Percentiles rank a stretch among this genome's conserved stretches.
phyloP scores from a whole-genome alignment of 2,113 vertebrate genomes.

The Myrmophylax atrothorax region DNA sequence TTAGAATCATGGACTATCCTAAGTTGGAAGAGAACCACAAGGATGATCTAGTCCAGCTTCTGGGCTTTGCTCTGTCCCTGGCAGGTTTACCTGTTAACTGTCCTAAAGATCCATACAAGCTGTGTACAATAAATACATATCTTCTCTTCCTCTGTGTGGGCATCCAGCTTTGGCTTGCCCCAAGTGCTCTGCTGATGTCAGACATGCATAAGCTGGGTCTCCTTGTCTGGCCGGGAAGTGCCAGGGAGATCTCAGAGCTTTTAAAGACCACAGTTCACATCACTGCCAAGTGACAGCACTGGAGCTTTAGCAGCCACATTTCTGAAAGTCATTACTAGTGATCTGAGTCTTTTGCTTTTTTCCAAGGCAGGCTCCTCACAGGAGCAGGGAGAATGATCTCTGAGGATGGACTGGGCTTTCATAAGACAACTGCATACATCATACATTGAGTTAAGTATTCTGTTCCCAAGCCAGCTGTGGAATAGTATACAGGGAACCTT shows the following conservation, averaged over 20 bases:
- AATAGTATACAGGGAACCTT: neutral
- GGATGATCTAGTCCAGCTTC: neutral
- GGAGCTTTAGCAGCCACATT: neutral
- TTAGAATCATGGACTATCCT: neutral
- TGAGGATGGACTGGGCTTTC: neutral
- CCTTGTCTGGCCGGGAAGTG: neutral
- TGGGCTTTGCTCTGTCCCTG: neutral
- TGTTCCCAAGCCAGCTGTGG: conserved; percentile 18
- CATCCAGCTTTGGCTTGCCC: neutral
- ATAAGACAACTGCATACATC: neutral
- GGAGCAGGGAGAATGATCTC: neutral
- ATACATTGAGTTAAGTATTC: neutral
- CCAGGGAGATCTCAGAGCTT: neutral
- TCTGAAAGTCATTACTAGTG: neutral
- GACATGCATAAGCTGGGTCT: neutral
- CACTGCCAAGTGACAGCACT: neutral
- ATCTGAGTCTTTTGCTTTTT: neutral
- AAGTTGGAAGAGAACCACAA: neutral
- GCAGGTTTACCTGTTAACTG: neutral
- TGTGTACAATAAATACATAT: neutral
- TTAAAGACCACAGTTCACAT: neutral
- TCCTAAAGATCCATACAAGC: neutral
- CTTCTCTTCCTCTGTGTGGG: neutral
- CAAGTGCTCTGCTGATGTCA: neutral
- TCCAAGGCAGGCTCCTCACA: neutral